Percentiles rank a stretch among this genome's conserved stretches.
Conservation (phyloP, 2,888 invertebrate species). For the Petrophora chlorosata region DNA sequence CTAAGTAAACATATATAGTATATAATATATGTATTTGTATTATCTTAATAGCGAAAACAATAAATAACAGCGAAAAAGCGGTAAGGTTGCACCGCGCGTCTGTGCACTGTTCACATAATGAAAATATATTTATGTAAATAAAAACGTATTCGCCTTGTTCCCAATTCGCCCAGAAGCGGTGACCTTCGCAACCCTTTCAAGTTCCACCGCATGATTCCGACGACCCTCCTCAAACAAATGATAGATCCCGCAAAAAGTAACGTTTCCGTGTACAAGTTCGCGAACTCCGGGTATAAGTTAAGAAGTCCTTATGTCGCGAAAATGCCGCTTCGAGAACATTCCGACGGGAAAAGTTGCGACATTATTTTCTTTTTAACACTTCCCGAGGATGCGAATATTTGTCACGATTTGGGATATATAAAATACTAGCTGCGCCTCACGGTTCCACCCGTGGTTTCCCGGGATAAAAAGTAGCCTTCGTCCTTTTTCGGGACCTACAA, state of each 20-base stretch:
- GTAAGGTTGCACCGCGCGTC: too few species aligned
- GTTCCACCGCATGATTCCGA: conserved; percentile 8
- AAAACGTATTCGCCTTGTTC: background rate
- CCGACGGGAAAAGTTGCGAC: conserved; percentile 9
- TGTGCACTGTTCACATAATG: too few species aligned
- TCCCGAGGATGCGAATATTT: conserved; percentile 12
- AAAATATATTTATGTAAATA: too few species aligned
- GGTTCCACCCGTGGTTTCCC: too few species aligned
- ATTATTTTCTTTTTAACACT: conserved; percentile 18
- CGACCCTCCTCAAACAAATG: conserved; percentile 14
- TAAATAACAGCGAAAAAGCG: too few species aligned
- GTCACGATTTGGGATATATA: conserved; percentile 11
- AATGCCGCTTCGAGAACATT: conserved; percentile 7
- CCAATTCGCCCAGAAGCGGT: background rate
- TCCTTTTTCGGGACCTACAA: too few species aligned
- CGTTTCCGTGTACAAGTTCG: conserved; percentile 20
- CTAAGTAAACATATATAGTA: too few species aligned
- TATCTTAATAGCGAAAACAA: too few species aligned
- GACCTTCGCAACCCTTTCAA: conserved; percentile 10
- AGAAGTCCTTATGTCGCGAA: conserved; percentile 24
- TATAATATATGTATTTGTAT: too few species aligned
- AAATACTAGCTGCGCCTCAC: too few species aligned
- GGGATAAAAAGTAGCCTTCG: too few species aligned
- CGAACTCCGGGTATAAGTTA: conserved; percentile 17
- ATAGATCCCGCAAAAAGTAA: conserved; percentile 24